Base-by-base conservation (phyloP, 2,113 vertebrate genomes). In the Nicator chloris region DNA sequence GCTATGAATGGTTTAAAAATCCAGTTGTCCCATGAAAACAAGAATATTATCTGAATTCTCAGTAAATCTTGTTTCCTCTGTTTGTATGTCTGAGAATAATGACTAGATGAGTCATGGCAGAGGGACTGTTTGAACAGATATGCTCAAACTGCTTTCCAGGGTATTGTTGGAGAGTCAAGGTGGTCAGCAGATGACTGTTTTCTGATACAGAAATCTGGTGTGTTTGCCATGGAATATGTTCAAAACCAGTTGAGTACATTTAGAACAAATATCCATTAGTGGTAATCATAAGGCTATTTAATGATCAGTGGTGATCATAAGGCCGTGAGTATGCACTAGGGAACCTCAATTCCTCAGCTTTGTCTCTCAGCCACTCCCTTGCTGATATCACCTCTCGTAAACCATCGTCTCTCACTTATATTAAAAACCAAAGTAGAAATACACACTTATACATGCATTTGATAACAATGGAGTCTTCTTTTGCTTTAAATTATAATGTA, bases 1-100 rank as follows among this genome's bases (percentile, higher is more conserved):
- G 33, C 33, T 66, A 39, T 28, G 63, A 90, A 61, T 31, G 6
- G 39, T 94, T 95, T 92, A 73, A 96, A 91, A 93, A 93, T 77
- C 27, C 54, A 56, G n/a, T 93, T 83, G 42, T 63, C 39, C 13
- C 17, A 27, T n/a, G 50, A 86, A 88, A 95, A 72, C 5, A 85
- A 65, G 28, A 64, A 42, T 45, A 23, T 75, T 82, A 37, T 60
- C 54, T 83, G 71, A 80, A 61, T 66, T 89, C 22, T 83, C 33
- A 70, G 63, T 80, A 80, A 93, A 80, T 85, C 35, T 47, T 70
- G 11, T 80, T 66, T 93, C 15, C 54, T 28, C 39, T 82, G 2
- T 65, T 85, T 90, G 53, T 1, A 0, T 69, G 11, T 33, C 19
- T 82, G 59, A 82, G 73, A 86, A 65, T 49, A 72, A 88, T 0